These are phyloP conservation scores for Metopia argyrocephala DNA, from an alignment of 2,888 invertebrate species.

Conservation along the genomic window DNA sequence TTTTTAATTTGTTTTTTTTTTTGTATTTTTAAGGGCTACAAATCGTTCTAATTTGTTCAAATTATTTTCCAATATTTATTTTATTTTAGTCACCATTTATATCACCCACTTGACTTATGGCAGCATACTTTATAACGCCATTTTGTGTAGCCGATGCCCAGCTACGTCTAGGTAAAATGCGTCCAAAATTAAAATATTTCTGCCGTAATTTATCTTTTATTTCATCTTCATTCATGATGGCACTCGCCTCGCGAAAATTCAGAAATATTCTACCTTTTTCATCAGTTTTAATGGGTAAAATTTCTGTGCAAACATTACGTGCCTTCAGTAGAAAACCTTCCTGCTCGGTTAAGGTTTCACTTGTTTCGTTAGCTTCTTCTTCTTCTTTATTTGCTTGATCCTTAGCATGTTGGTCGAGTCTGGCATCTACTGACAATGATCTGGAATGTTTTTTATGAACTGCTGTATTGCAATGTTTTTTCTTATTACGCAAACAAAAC, in stretches of 20 bases:
- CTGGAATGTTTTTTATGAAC: constrained; percentile 80
- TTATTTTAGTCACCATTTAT: constrained; percentile 68
- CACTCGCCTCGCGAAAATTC: constrained; percentile 78
- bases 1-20: too few relatives aligned
- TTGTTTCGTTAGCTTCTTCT: background rate
- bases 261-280: constrained; percentile 77
- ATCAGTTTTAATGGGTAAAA: constrained; percentile 78
- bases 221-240: constrained; percentile 78
- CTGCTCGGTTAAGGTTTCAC: constrained; percentile 61
- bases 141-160: constrained; percentile 77
- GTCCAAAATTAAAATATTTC: constrained; percentile 76
- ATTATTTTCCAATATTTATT: background rate
- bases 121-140: constrained; percentile 69
- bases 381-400: constrained; percentile 42
- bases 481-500: constrained; percentile 83
- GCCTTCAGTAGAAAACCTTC: constrained; percentile 76
- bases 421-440: constrained; percentile 78
- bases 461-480: constrained; percentile 76
- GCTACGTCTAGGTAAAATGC: constrained; percentile 75
- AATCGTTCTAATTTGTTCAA: background rate
- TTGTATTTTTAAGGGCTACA: too few relatives aligned
- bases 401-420: constrained; percentile 68
- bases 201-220: constrained; percentile 77
- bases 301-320: constrained; percentile 78
- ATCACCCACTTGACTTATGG: constrained; percentile 70